Evolutionary conservation across 2,113 vertebrate genomes (phyloP).

Genomic region (Gulo gulo): DNA sequence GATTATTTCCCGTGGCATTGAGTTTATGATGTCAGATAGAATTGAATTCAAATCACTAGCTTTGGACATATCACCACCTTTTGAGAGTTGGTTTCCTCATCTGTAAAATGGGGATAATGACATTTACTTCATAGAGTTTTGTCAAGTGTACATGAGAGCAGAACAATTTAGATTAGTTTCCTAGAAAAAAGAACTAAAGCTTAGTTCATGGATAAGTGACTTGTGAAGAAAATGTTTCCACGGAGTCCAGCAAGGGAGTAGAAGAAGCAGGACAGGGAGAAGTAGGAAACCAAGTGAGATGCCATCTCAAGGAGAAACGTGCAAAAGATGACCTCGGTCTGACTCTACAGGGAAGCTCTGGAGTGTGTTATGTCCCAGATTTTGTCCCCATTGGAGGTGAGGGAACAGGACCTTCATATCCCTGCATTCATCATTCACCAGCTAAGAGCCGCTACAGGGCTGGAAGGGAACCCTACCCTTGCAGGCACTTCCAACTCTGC

Average conservation of each 20-base stretch:
- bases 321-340: neutral
- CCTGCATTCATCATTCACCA: neutral
- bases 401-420: neutral
- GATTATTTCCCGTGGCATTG: neutral
- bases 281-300: neutral
- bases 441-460: neutral
- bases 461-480: neutral
- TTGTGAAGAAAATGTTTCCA: neutral
- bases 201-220: neutral
- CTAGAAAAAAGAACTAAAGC: neutral
- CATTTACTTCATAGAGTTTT: neutral
- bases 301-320: neutral
- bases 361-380: neutral
- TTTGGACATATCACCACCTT: neutral
- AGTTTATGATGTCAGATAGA: neutral
- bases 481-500: neutral
- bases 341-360: neutral
- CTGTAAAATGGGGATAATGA: neutral
- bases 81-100: neutral
- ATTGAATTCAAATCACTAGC: neutral
- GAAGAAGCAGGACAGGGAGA: neutral
- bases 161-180: neutral
- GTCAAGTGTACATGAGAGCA: neutral
- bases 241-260: neutral
- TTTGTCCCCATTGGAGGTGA: neutral